phyloP scores from a whole-genome alignment of 2,888 invertebrate species.

The Ectropis crepuscularia region DNA sequence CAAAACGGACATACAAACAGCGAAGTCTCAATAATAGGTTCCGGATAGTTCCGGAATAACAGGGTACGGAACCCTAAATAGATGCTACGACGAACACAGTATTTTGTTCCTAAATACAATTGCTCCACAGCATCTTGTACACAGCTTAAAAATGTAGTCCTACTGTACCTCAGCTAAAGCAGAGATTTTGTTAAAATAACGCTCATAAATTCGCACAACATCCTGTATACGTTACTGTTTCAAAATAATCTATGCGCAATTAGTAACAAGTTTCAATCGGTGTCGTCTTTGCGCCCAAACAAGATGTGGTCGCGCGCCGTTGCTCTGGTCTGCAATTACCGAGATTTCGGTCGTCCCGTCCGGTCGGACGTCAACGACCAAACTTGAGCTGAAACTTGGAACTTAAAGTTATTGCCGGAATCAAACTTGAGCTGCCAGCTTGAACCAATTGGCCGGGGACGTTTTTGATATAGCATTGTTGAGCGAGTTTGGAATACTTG shows the following conservation, averaged over 20 bases:
- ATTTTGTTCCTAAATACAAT: too few species aligned
- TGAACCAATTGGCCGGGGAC: slow-evolving; percentile 17
- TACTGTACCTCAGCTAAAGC: too few species aligned
- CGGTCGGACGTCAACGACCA: slow-evolving; percentile 47
- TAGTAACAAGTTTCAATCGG: slow-evolving; percentile 27
- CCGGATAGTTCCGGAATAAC: too few species aligned
- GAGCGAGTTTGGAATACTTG: background rate
- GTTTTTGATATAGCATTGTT: slow-evolving; percentile 14
- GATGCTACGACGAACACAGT: too few species aligned
- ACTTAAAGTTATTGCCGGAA: slow-evolving; percentile 41
- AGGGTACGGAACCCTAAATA: too few species aligned
- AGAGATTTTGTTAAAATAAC: too few species aligned
- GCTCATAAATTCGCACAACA: too few species aligned
- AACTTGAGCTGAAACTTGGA: slow-evolving; percentile 40
- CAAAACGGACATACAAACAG: too few species aligned
- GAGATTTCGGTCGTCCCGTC: slow-evolving; percentile 33
- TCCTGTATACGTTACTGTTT: background rate
- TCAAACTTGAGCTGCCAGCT: slow-evolving; percentile 31
- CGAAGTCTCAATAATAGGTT: too few species aligned
- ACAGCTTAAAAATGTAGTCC: too few species aligned
- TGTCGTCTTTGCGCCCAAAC: slow-evolving; percentile 32
- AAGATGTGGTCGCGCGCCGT: slow-evolving; percentile 30
- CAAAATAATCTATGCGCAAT: slow-evolving; percentile 16
- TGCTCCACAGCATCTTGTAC: too few species aligned
- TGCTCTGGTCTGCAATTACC: slow-evolving; percentile 36